A percentile compares a stretch with the other conserved stretches of the same genome.
Conservation (phyloP, 2,888 invertebrate species). For the Amaurobius ferox region DNA sequence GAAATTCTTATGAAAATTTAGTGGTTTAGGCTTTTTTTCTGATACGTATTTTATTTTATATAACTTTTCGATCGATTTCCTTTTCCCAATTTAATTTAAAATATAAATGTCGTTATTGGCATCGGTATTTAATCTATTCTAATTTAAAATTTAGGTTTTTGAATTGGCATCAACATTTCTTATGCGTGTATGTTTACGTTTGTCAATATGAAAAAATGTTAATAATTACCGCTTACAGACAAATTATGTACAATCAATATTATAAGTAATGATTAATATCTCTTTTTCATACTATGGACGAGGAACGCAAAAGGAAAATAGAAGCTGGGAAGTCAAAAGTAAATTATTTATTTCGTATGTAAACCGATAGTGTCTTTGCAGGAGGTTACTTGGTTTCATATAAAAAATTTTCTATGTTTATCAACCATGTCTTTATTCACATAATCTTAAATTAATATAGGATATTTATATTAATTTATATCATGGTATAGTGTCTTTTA, state of each 20-base stretch:
- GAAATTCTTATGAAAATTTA: too few species aligned
- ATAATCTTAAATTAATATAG: too few species aligned
- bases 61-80: too few species aligned
- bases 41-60: too few species aligned
- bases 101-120: too few species aligned
- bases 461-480: too few species aligned
- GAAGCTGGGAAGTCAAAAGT: constrained; percentile 58
- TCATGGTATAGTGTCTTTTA: too few species aligned
- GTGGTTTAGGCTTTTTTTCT: too few species aligned
- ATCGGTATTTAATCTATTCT: not conserved
- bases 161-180: not conserved
- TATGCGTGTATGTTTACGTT: constrained; percentile 14
- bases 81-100: too few species aligned
- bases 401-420: too few species aligned
- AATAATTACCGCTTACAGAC: not conserved
- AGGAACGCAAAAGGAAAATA: constrained; percentile 55
- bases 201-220: not conserved
- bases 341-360: not conserved
- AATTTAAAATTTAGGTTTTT: not conserved
- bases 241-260: not conserved
- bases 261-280: not conserved
- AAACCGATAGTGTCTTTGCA: constrained; percentile 10
- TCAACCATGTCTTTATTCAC: too few species aligned
- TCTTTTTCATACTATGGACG: constrained; percentile 23
- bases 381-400: too few species aligned